Percentiles rank a stretch among this genome's conserved stretches.
phyloP scores from a whole-genome alignment of 2,113 vertebrate species.

The Sclerurus mexicanus region DNA sequence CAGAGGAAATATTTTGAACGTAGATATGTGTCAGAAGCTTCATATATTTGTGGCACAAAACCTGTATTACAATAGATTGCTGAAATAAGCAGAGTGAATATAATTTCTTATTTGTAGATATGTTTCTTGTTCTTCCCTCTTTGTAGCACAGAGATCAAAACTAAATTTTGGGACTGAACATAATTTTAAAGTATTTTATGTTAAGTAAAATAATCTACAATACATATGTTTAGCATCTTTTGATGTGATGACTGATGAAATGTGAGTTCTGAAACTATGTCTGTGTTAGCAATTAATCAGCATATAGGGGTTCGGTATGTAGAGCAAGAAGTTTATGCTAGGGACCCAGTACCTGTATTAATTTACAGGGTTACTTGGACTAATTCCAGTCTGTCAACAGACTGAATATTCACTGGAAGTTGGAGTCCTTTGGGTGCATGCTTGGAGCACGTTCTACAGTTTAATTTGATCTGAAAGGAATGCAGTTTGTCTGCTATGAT shows the following conservation, averaged over 20 bases:
- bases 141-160: not conserved
- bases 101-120: not conserved
- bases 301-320: not conserved
- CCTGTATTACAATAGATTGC: not conserved
- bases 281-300: not conserved
- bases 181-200: not conserved
- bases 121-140: not conserved
- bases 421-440: not conserved
- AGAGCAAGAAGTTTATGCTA: not conserved
- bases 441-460: not conserved
- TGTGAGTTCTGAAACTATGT: not conserved
- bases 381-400: not conserved
- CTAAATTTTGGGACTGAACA: not conserved
- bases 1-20: not conserved
- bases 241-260: not conserved
- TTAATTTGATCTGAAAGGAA: not conserved
- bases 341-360: not conserved
- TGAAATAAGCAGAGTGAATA: not conserved
- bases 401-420: not conserved
- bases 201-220: not conserved
- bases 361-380: not conserved
- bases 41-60: not conserved
- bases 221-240: not conserved
- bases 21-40: not conserved
- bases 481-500: not conserved